Base-by-base conservation (phyloP, 1,140 invertebrate genomes). In the Formica selysi region DNA sequence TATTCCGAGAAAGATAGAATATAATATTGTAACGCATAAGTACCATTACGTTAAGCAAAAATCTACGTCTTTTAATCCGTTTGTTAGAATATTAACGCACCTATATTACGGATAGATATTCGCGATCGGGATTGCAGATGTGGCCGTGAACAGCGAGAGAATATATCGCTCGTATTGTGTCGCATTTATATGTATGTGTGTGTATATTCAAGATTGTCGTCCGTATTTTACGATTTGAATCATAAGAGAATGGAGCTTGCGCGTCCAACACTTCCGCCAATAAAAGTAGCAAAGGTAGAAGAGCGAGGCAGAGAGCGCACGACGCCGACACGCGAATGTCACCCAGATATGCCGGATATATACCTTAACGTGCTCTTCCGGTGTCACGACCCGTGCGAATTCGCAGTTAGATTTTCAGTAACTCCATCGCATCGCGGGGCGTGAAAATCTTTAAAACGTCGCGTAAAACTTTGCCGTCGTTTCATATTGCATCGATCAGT, bases 11-110 rank as follows among this genome's bases (percentile, higher is more conserved):
- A 48, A 29, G 51, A 19, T 22, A 8, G 19, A n/a, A 36, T 22
- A n/a, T 10, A 22, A 51, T 51, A 51, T 51, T 22, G 2, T 59
- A 19, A 26, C 8, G 19, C 38, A 67, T 19, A 51, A 68, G 54
- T 44, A 61, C 4, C 32, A 10, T 59, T 44, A 68, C 22, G 61
- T 74, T 74, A 83, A 61, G 54, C 51, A 61, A 48, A 81, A 73
- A 81, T 73, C 22, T 51, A 38, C 26, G 38, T 62, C 13, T 51
- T 13, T 61, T 74, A 74, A 73, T 83, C 54, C 51, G 48, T 62
- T 48, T 62, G 54, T 73, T 83, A 61, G 54, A 74, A 73, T 74
- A 83, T 80, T 80, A 80, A 80, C 19, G 68, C 7, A 54, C 22
- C 7, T 61, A 51, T 26, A 16, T 13, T 2, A 38, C 51, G 67